These are phyloP conservation scores for Ascidia mentula DNA, from an alignment of 23 tunicate genomes.

Conservation along the genomic window DNA sequence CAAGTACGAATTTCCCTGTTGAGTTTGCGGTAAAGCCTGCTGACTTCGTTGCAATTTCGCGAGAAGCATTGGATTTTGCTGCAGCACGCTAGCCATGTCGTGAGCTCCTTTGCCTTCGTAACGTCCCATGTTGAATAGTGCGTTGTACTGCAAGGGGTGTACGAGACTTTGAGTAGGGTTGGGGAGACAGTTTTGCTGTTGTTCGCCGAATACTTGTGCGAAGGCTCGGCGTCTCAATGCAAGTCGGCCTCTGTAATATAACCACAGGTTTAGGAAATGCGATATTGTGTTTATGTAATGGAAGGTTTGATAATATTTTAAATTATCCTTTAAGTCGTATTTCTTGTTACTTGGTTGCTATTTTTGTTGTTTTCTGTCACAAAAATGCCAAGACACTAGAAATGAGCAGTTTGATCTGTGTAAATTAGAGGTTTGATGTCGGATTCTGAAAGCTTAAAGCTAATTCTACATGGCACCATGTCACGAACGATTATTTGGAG, in stretches of 20 bases:
- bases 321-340: too few species aligned
- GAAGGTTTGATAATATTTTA: too few species aligned
- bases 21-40: neutral
- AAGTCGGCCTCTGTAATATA: slow-evolving; percentile 67
- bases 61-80: slow-evolving; percentile 8
- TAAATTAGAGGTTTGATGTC: too few species aligned
- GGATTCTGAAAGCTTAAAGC: too few species aligned
- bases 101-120: neutral
- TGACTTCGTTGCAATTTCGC: slow-evolving; percentile 6
- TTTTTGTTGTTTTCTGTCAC: too few species aligned
- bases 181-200: neutral
- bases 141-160: neutral
- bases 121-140: neutral
- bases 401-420: too few species aligned
- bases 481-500: too few species aligned
- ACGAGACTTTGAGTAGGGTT: neutral
- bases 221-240: slow-evolving; percentile 87
- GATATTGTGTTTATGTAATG: too few species aligned
- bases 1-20: neutral
- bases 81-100: neutral
- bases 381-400: too few species aligned
- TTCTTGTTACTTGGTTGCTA: too few species aligned
- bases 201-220: slow-evolving; percentile 79
- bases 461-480: too few species aligned
- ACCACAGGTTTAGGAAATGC: slow-evolving; percentile 6